phyloP scores from a whole-genome alignment of 2,888 invertebrate species.

The Patella pellucida region DNA sequence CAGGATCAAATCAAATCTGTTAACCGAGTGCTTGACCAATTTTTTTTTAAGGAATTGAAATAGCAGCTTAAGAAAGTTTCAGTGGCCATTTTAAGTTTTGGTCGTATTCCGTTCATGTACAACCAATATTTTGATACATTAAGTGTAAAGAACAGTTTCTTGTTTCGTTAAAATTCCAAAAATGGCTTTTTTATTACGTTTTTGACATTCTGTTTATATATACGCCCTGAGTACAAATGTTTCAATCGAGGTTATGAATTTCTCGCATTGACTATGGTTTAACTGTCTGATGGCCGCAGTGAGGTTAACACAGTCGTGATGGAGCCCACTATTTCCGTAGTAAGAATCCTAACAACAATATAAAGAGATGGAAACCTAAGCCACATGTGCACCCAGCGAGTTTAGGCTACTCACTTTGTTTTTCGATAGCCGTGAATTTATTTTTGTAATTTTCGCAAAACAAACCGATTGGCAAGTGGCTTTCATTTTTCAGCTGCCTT shows the following conservation, averaged over 20 bases:
- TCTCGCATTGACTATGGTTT: slow-evolving; percentile 5
- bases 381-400: not conserved
- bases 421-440: not conserved
- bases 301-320: not conserved
- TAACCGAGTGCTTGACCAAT: too few relatives aligned
- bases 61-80: too few relatives aligned
- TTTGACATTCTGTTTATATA: not conserved
- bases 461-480: not conserved
- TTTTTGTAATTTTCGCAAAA: slow-evolving; percentile 8
- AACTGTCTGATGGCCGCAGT: not conserved
- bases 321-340: slow-evolving; percentile 7
- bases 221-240: slow-evolving; percentile 10
- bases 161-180: too few relatives aligned
- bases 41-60: too few relatives aligned
- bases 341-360: not conserved
- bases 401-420: slow-evolving; percentile 5
- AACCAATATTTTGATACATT: too few relatives aligned
- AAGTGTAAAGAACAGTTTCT: too few relatives aligned
- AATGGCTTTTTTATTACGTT: too few relatives aligned
- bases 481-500: not conserved
- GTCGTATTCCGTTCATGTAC: too few relatives aligned
- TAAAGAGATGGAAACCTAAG: not conserved
- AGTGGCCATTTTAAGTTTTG: too few relatives aligned
- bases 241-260: not conserved
- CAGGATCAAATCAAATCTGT: too few relatives aligned